Evolutionary conservation across 1,140 invertebrate species (phyloP), one percentile per base, ranked within the genome.

Genomic region (Lepeophtheirus salmonis): DNA sequence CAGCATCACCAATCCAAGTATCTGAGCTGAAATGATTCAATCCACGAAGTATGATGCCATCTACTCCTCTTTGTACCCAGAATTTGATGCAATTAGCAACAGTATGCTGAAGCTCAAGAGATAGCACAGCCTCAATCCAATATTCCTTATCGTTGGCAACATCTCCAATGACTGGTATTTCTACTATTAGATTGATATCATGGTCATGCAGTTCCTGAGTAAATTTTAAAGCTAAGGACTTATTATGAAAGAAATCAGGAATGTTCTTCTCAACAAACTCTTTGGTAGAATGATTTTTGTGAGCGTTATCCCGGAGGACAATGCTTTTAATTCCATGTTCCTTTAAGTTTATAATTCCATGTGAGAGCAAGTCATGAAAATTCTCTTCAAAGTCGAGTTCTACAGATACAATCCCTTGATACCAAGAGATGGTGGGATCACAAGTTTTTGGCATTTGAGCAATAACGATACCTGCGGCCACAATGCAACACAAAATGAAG

Each of bases 351-450:
- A 41, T 10, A n/a, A 41, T 41, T n/a, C n/a, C n/a, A 6, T 41
- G 6, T 41, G 30, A 41, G 30, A 6, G 6, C 30, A 41, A 10
- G 30, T 41, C 30, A 10, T 41, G 30, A 41, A 41, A 41, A n/a
- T n/a, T 41, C n/a, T n/a, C n/a, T n/a, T n/a, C n/a, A n/a, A n/a
- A n/a, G n/a, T n/a, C n/a, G 6, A 41, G 30, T n/a, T 41, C 30
- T 10, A n/a, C 30, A 25, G 26, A 30, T 14, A 57, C 55, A 14
- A 16, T 41, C 13, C 55, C 55, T 41, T 57, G 55, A 21, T 26
- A 57, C 55, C 55, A 57, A 23, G 21, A 20, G n/a, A 30, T 18
- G 2, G 13, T 41, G 22, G 55, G 55, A 57, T 57, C 55, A 21
- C 55, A 57, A n/a, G n/a, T 24, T 2, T 25, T 21, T 25, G 55